Evolutionary conservation across 2,888 invertebrate genomes (phyloP), one percentile per base, ranked within the genome.

Genomic region (Polia nebulosa): DNA sequence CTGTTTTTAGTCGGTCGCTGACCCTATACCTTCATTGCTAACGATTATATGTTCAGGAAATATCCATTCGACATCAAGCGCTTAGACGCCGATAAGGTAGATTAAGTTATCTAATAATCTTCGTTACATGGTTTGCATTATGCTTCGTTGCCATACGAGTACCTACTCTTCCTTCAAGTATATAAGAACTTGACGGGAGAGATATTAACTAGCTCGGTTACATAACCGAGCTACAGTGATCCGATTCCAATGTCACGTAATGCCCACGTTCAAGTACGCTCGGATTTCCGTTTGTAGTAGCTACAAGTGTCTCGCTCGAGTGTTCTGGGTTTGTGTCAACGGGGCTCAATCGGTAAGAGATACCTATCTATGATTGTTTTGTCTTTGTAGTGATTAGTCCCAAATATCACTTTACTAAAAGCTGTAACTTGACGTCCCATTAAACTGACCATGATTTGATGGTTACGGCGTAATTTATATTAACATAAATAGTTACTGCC

Each of bases 271-370:
- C 49, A 51, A 68, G 68, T 41, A 41, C n/a, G 32, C 22, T 59
- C 34, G 34, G 27, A 59, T 59, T 51, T 41, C n/a, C 60, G 60
- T 44, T 72, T 51, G n/a, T 34, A 71, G 32, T 71, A 71, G 25
- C 17, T 49, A 34, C 20, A 45, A 71, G 47, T 41, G 29, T 39
- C 8, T 20, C 2, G 13, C 7, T 70, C 39, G 25, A 47, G 59
- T 58, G 27, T 34, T 58, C 20, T 49, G 39, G 4, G 11, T 22
- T 15, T 34, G 17, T 68, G 60, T 41, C 15, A 68, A 51, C 41
- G 60, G 6, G 15, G 34, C 49, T 59, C 6, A 27, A 59, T 47
- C 25, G 9, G 25, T 41, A 34, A 67, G 13, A 20, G 67, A 58
- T 71, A 70, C 20, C 20, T 25, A 25, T 27, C 27, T 22, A 22